Conservation (phyloP, 92 coral and sea anemone species). For the Palythoa grandiflora region DNA sequence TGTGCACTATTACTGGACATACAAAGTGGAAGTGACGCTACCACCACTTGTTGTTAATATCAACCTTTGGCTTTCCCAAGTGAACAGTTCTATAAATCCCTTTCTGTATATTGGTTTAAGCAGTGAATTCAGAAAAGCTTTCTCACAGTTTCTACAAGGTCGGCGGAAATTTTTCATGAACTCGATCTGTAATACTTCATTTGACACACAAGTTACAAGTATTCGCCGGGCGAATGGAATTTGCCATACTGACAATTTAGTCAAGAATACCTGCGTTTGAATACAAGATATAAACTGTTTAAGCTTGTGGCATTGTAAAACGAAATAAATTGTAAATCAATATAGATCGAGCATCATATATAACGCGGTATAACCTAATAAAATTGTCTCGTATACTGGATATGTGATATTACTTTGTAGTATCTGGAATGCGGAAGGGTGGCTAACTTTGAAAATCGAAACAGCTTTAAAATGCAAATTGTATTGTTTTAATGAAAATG, state of each 20-base stretch:
- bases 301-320: too few relatives aligned
- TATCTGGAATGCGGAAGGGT: too few relatives aligned
- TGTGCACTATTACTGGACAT: slow-evolving; percentile 32
- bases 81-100: slow-evolving; percentile 32
- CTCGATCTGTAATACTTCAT: background rate
- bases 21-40: background rate
- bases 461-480: too few relatives aligned
- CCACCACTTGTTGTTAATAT: background rate
- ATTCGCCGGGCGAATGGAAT: background rate
- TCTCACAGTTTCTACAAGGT: background rate
- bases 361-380: too few relatives aligned
- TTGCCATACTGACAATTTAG: background rate
- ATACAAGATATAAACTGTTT: background rate
- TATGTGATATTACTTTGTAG: too few relatives aligned
- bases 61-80: slow-evolving; percentile 28
- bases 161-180: background rate
- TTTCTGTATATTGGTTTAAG: slow-evolving; percentile 38
- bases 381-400: too few relatives aligned
- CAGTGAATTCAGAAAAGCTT: slow-evolving; percentile 32
- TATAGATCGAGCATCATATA: too few relatives aligned
- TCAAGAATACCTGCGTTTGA: background rate
- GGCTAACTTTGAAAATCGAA: too few relatives aligned
- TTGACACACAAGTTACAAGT: background rate
- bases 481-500: too few relatives aligned
- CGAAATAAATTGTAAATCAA: too few relatives aligned